These are phyloP conservation scores for Galeopterus variegatus DNA, from an alignment of 2,113 vertebrate genomes.

Conservation along the genomic window DNA sequence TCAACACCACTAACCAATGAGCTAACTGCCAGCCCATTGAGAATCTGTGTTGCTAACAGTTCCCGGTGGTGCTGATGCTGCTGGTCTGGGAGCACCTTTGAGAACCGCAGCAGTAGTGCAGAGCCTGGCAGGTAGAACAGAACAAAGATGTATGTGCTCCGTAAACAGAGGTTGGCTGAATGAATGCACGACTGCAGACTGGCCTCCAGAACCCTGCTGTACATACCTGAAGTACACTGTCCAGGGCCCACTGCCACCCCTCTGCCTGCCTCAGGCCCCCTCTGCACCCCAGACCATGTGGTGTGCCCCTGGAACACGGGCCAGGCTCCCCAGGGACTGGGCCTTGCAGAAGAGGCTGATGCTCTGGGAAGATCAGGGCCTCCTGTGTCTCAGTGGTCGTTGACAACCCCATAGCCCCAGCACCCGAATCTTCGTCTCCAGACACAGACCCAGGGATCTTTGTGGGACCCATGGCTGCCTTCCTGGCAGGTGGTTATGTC, in stretches of 20 bases:
- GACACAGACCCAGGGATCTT: background rate
- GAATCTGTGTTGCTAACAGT: too few relatives aligned
- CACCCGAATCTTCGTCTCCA: background rate
- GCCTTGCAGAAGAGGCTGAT: background rate
- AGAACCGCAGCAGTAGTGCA: fast-evolving
- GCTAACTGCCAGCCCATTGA: too few relatives aligned
- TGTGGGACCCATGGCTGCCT: background rate
- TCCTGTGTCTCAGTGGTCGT: background rate
- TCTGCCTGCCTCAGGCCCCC: background rate
- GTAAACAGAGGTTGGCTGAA: background rate
- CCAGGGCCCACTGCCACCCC: background rate
- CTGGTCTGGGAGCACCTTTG: background rate
- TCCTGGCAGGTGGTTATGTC: background rate
- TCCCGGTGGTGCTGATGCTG: background rate
- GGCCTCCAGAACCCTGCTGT: background rate
- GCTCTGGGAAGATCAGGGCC: background rate
- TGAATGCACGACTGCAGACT: background rate
- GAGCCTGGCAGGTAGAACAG: background rate
- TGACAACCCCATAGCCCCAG: background rate
- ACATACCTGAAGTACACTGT: background rate
- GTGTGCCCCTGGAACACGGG: background rate
- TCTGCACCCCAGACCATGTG: background rate
- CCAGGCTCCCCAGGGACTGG: too few relatives aligned
- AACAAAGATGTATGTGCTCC: background rate
- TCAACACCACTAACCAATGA: too few relatives aligned